These are phyloP conservation scores for Platypus cylindrus DNA, from an alignment of 2,888 invertebrate species.

Conservation along the genomic window DNA sequence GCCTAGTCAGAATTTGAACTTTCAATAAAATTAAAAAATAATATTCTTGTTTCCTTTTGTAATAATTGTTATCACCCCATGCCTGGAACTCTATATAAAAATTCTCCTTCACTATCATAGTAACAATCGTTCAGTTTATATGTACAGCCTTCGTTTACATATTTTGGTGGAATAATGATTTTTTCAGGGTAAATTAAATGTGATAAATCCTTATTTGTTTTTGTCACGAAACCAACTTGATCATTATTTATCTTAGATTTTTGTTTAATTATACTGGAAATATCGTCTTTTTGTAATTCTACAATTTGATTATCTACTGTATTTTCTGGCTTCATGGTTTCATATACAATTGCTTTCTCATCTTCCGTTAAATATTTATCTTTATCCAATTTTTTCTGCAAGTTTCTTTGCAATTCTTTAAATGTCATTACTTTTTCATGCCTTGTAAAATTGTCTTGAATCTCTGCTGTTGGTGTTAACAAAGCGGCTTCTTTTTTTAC, in stretches of 20 bases:
- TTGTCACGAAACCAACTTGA: conserved; percentile 14
- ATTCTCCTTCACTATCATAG: conserved; percentile 68
- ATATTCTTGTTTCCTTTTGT: conserved; percentile 1
- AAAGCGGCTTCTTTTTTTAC: background rate
- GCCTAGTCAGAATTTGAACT: conserved; percentile 31
- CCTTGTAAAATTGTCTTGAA: background rate
- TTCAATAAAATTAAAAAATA: conserved; percentile 21
- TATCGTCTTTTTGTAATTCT: conserved; percentile 10
- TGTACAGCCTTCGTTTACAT: conserved; percentile 48
- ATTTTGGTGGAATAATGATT: conserved; percentile 57
- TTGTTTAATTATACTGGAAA: conserved; percentile 10
- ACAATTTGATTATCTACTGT: conserved; percentile 6
- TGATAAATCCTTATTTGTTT: conserved; percentile 19
- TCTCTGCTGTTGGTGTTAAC: background rate
- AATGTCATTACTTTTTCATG: conserved; percentile 20
- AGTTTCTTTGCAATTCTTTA: conserved; percentile 22
- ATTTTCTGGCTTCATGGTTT: conserved; percentile 3
- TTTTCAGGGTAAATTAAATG: conserved; percentile 41
- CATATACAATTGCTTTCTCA: conserved; percentile 19
- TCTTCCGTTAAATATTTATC: conserved; percentile 16
- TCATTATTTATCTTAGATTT: conserved; percentile 17
- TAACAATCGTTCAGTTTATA: conserved; percentile 69
- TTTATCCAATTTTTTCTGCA: conserved; percentile 14
- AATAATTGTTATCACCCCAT: conserved; percentile 32
- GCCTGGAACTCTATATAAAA: conserved; percentile 67